These are phyloP conservation scores for Epistrophe grossulariae DNA, from an alignment of 2,888 invertebrate species.

Conservation along the genomic window DNA sequence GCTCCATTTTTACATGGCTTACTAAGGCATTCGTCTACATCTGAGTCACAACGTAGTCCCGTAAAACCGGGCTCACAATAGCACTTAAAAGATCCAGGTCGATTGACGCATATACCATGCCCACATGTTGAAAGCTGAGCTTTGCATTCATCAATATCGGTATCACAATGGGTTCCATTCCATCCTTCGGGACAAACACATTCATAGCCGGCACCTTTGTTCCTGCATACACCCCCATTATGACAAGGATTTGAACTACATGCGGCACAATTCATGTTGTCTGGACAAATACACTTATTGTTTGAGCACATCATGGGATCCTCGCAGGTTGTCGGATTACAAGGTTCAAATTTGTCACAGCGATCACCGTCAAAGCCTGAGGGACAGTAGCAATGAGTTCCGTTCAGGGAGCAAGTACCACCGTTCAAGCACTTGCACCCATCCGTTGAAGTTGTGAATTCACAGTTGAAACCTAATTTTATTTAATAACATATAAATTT, in stretches of 20 bases:
- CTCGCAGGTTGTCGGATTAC: constrained; percentile 81
- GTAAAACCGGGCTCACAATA: constrained; percentile 95
- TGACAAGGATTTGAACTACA: constrained; percentile 87
- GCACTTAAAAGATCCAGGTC: constrained; percentile 91
- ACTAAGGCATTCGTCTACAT: constrained; percentile 94
- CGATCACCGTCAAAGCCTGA: constrained; percentile 82
- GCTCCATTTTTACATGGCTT: constrained; percentile 93
- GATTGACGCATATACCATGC: constrained; percentile 93
- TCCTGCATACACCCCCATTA: constrained; percentile 87
- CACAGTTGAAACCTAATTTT: constrained; percentile 82
- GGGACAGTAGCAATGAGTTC: constrained; percentile 82
- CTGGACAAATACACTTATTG: constrained; percentile 83
- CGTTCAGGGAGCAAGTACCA: constrained; percentile 83
- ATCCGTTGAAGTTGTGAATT: constrained; percentile 78
- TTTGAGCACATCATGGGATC: constrained; percentile 83
- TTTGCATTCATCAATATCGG: constrained; percentile 91
- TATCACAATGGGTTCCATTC: constrained; percentile 86
- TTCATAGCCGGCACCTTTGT: constrained; percentile 86
- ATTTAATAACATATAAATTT: constrained; percentile 3
- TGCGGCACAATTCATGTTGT: constrained; percentile 84
- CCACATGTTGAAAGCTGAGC: constrained; percentile 88
- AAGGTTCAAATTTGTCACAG: constrained; percentile 82
- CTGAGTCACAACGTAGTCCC: constrained; percentile 92
- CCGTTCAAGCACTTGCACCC: constrained; percentile 83
- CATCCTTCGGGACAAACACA: constrained; percentile 87